Evolutionary conservation across 2,888 invertebrate genomes (phyloP).

Genomic region (Caenorhabditis sp.): DNA sequence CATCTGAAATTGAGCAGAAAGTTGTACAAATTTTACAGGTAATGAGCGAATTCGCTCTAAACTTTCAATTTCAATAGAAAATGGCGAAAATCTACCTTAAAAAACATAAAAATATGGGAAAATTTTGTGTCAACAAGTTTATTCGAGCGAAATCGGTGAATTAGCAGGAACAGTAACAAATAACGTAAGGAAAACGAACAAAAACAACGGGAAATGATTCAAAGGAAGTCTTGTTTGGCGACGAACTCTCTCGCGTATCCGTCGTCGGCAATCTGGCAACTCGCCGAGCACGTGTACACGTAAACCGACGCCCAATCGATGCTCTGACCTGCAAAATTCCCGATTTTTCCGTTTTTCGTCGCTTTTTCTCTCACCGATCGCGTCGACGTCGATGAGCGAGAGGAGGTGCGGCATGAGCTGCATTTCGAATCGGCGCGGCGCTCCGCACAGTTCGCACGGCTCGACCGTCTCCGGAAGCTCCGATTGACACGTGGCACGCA

Average conservation of each 20-base stretch:
- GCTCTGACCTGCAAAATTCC: slow-evolving; percentile 62
- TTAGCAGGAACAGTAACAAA: slow-evolving; percentile 8
- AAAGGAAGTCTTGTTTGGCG: slow-evolving; percentile 73
- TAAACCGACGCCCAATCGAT: slow-evolving; percentile 93
- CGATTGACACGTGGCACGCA: slow-evolving; percentile 85
- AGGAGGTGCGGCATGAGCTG: slow-evolving; percentile 83
- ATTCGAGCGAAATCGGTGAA: not conserved
- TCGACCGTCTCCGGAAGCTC: slow-evolving; percentile 83
- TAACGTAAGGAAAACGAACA: slow-evolving; percentile 3
- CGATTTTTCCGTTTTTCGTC: no score
- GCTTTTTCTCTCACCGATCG: slow-evolving; percentile 60
- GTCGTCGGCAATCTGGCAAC: slow-evolving; percentile 83
- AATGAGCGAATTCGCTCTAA: no score
- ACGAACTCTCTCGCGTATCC: slow-evolving; percentile 83
- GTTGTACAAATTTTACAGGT: no score
- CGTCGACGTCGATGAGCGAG: slow-evolving; percentile 76
- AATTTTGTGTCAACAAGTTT: no score
- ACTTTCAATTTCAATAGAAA: no score
- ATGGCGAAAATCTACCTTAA: no score
- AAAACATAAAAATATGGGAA: no score
- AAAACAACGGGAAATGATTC: not conserved
- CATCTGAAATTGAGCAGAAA: not conserved
- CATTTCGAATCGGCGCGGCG: slow-evolving; percentile 90
- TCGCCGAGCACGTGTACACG: slow-evolving; percentile 89
- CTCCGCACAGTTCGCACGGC: slow-evolving; percentile 85